Percentiles rank a stretch among this genome's conserved stretches.
These are phyloP conservation scores for Xenopus borealis DNA, from an alignment of 2,113 vertebrate genomes.

Conservation along the genomic window DNA sequence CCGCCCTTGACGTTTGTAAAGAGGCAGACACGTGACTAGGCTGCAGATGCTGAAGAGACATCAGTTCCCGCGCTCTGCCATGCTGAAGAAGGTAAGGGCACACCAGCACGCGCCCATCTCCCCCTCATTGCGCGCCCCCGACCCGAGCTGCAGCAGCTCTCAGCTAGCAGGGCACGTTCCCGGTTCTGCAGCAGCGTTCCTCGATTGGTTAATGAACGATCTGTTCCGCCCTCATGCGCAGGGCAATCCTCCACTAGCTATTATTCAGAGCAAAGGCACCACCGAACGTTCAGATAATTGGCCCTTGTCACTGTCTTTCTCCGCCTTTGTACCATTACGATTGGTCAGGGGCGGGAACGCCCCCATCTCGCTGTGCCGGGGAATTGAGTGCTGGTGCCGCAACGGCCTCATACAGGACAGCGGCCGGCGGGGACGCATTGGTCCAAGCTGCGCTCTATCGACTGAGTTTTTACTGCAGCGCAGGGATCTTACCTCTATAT, in stretches of 20 bases:
- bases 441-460: conserved; percentile 11
- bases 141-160: neutral
- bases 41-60: neutral
- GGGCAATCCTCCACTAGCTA: conserved; percentile 14
- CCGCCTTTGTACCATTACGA: neutral
- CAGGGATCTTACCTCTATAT: neutral
- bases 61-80: neutral
- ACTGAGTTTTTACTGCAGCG: neutral
- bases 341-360: neutral
- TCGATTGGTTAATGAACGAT: neutral
- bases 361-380: conserved; percentile 49
- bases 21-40: conserved; percentile 12
- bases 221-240: conserved; percentile 34
- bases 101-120: neutral
- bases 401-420: conserved; percentile 39
- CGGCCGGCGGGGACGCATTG: conserved; percentile 39
- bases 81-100: neutral
- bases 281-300: neutral
- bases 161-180: conserved; percentile 13
- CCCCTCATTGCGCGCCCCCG: conserved; percentile 6
- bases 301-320: neutral
- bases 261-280: neutral
- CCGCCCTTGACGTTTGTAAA: no score
- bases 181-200: conserved; percentile 19
- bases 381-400: conserved; percentile 48